Evolutionary conservation across 2,113 vertebrate genomes (phyloP).

Genomic region (Heterocephalus glaber): DNA sequence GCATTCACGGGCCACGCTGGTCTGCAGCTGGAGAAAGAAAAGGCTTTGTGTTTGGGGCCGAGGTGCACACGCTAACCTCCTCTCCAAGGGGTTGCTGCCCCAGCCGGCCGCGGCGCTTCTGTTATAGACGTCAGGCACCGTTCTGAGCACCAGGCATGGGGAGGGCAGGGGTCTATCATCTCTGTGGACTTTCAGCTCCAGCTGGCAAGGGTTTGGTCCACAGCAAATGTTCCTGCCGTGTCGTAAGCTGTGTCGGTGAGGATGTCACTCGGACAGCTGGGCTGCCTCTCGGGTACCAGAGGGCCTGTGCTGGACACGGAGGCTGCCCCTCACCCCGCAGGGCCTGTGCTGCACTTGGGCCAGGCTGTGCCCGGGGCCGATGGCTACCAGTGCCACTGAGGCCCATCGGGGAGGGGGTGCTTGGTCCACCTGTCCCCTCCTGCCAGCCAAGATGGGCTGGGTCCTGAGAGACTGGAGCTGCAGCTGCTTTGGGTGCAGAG

Average conservation of each 20-base stretch:
- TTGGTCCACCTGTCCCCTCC: fast-evolving
- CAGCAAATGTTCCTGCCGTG: fast-evolving
- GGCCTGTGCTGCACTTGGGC: not conserved
- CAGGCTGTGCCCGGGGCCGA: not conserved
- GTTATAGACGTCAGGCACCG: not conserved
- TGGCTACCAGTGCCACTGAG: fast-evolving
- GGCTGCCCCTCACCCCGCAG: fast-evolving
- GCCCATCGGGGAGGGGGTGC: fast-evolving
- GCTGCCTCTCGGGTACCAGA: too few relatives aligned
- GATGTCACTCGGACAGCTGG: fast-evolving
- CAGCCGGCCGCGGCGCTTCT: not conserved
- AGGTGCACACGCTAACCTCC: not conserved
- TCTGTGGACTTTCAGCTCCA: not conserved
- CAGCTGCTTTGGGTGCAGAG: fast-evolving
- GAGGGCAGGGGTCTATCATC: not conserved
- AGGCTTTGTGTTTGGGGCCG: constrained; percentile 53
- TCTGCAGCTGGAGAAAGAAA: constrained; percentile 59
- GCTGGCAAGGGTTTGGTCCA: constrained; percentile 1
- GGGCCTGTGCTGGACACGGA: fast-evolving
- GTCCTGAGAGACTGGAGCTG: not conserved
- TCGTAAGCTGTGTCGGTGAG: fast-evolving
- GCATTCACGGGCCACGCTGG: not conserved
- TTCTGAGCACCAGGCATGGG: not conserved
- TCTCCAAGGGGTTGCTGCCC: not conserved
- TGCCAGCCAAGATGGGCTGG: not conserved